Base-by-base conservation (phyloP, 2,888 invertebrate species). In the Lasioglossum lativentre region DNA sequence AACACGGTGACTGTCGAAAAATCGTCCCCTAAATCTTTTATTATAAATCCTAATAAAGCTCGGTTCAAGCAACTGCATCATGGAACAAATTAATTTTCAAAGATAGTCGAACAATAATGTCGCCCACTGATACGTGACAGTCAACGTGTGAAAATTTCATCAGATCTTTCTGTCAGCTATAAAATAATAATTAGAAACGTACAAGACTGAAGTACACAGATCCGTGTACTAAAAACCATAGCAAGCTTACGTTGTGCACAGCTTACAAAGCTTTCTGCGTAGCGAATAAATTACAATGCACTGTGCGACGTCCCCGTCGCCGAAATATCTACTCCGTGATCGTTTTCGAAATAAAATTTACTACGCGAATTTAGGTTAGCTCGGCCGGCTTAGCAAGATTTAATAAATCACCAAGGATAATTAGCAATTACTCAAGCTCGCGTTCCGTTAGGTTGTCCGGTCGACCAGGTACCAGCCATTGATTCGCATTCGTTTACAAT, bases 361-460 rank as follows among this genome's bases (percentile, higher is more conserved):
- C 83, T 47, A 70, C 63, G 47, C 40, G 75, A 78, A 75, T 78
- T 66, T 80, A 75, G 47, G 34, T 79, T 68, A 40, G n/a, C 56
- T 47, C 23, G n/a, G 42, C 19, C 63, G 40, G 38, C 45, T 66
- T 30, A 10, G 45, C 42, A 38, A 47, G 68, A 77, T 81, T 88
- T 85, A 87, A 88, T 87, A 87, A 88, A 87, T 87, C 87, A 88
- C 52, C 47, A n/a, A 10, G 38, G 45, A 83, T 83, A 87, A 81
- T 87, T 87, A 83, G 72, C 82, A 73, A 47, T 66, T 68, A n/a
- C 68, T 75, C 45, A 34, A 38, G 71, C 27, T 27, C 34, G 12
- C n/a, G 63, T 87, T 12, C 85, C 66, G 88, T 88, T 88, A 82
- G 83, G 74, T 73, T 78, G 8, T 40, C 23, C n/a, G 47, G n/a